A percentile compares a stretch with the other conserved stretches of the same genome.
Evolutionary conservation across 2,888 invertebrate genomes (phyloP).

Genomic region (Sclerodermus sp.): DNA sequence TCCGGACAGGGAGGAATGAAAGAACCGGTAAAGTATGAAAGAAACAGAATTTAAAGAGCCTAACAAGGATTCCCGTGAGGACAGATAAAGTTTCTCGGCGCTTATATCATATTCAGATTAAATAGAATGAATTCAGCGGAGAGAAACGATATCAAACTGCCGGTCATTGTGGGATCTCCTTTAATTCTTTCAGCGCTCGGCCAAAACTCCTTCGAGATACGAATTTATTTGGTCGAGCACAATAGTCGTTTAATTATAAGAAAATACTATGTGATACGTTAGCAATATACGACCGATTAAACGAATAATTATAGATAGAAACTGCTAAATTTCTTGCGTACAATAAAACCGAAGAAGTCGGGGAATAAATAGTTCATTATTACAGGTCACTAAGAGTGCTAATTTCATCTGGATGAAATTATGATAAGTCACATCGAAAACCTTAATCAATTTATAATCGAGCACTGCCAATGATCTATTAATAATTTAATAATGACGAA

Average conservation of each 20-base stretch:
- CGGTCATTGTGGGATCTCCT: slow-evolving; percentile 1
- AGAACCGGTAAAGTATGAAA: neutral
- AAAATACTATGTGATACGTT: slow-evolving; percentile 38
- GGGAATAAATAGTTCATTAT: too few relatives aligned
- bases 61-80: slow-evolving; percentile 15
- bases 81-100: slow-evolving; percentile 15
- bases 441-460: too few relatives aligned
- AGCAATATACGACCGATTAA: slow-evolving; percentile 35
- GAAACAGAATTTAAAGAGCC: slow-evolving; percentile 14
- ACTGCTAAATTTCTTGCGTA: slow-evolving; percentile 15
- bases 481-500: too few relatives aligned
- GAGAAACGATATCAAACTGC: neutral
- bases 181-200: neutral
- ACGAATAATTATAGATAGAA: slow-evolving; percentile 14
- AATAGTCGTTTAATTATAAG: slow-evolving; percentile 20
- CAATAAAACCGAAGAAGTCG: slow-evolving; percentile 6
- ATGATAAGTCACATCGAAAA: too few relatives aligned
- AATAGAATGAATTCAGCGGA: neutral
- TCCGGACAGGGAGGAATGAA: too few relatives aligned
- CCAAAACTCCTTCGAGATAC: neutral
- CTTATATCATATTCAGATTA: slow-evolving; percentile 6
- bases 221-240: neutral
- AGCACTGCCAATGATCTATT: too few relatives aligned
- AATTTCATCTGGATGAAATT: too few relatives aligned
- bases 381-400: too few relatives aligned